Base-by-base conservation (phyloP, 2,888 invertebrate species). In the Erebia ligea region DNA sequence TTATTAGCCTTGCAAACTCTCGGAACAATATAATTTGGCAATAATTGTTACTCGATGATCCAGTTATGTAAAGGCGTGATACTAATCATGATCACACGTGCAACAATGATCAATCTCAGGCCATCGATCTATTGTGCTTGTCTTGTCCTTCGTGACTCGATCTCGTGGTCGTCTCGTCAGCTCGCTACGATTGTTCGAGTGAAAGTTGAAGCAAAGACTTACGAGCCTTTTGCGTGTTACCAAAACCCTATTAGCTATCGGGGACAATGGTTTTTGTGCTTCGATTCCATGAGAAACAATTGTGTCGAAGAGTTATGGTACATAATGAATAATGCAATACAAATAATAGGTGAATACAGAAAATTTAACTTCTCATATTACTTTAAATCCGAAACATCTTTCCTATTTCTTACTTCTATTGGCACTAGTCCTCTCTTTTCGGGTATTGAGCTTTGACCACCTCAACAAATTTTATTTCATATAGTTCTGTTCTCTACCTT, bases 161-260 rank as follows among this genome's bases (percentile, higher is more conserved):
- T 85, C 81, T 86, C 85, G 85, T 86, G 86, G 75, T 80, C 72
- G 75, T 76, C 77, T 83, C 82, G 84, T 84, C 81, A 82, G 80
- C 73, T 72, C 70, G 74, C 75, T 78, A 73, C 87, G 79, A 89
- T 92, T 91, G 89, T 91, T 85, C 84, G 76, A 87, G 92, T 89
- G 92, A 92, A 92, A 92, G 92, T 90, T 79, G 78, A 81, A 80
- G 81, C 85, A 86, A 86, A 86, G 85, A 89, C 81, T 85, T 86
- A 86, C 86, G 85, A 89, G 81, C 79, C 80, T 81, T 84, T 89
- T 83, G 81, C 80, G 86, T 90, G 90, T 87, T 89, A 86, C 88
- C 84, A 86, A 85, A 88, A 84, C 78, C 77, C 79, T 78, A 80
- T 82, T 82, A 81, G 76, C 75, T 76, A 79, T 80, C 75, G 73